Evolutionary conservation across 2,797 vertebrate species (phyloP), one percentile per base, ranked within the genome.

Genomic region (Leuciscus waleckii): DNA sequence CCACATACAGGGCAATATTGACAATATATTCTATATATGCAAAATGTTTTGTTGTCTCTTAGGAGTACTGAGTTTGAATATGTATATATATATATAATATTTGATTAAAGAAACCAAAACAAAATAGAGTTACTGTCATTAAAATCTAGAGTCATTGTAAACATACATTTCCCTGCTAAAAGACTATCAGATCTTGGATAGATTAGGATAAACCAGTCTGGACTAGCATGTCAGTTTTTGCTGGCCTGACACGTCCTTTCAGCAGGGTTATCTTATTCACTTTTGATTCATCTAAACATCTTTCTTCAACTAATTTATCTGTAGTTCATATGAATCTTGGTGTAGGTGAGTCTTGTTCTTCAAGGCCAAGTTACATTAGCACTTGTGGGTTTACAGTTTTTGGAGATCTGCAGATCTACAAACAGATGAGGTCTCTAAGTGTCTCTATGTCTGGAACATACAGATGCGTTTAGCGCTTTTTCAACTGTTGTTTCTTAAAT

Each of bases 391-490:
- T 88, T 79, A 84, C 78, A 82, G 71, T 88, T 63, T 43, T 84
- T 77, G 32, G 35, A 79, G 63, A 7, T 84, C 54, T 78, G 19
- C 56, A 70, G 73, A 81, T 67, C 39, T 80, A 67, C 41, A 79
- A 87, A 69, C n/a, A 43, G 41, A 32, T 54, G 77, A 83, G 54
- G 32, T 67, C 46, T 80, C 29, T 70, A 39, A 73, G 69, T 86
- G 79, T 87, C 82, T 88, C 85, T 85, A 88, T 90, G 85, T 91
- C 87, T 86, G 89, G 90, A 82, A 89, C 81, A 90, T 91, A 85
- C 81, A 69, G 83, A 74, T 81, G 78, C 79, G 14, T 88, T 76
- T 79, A 11, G 14, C 85, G 17, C 32, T 84, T 86, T 63, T 29
- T 68, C 41, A 63, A 79, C 51, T 68, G 51, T 70, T 65, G 77